Evolutionary conservation across 2,888 invertebrate species (phyloP), one percentile per base, ranked within the genome.

Genomic region (Patella caerulea): DNA sequence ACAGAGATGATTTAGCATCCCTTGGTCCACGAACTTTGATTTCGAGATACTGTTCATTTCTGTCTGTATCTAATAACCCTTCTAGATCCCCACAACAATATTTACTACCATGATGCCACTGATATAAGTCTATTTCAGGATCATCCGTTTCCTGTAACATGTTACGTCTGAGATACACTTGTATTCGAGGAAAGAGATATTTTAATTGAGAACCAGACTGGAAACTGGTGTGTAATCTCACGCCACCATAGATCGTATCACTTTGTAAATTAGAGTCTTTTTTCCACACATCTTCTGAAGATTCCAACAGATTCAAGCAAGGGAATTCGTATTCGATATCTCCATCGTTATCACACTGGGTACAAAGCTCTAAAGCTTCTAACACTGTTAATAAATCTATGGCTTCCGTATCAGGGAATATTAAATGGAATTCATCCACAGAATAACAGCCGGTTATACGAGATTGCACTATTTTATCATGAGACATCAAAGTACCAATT

Each of bases 261-360:
- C 82, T 82, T 78, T 87, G 86, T 71, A 87, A 84, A 79, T 86
- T 84, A 4, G 87, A 83, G 77, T 90, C 89, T 56, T 93, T 92
- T 86, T 94, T 94, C 95, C 95, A 95, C 53, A 95, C 91, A n/a
- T 94, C 94, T 54, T 93, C 93, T 34, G 95, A 89, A 5, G 94
- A 94, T 90, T 95, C 95, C 5, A 94, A 93, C 82, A 94, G 93
- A 81, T 92, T 92, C 88, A 95, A 94, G 85, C 95, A 94, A 0
- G 95, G 95, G 88, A 96, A 95, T 91, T 96, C 95, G 89, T 94
- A 95, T 86, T 95, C 95, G 17, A 94, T 92, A 86, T 95, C 95
- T 3, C 94, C 95, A 78, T 95, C 95, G 55, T 94, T 94, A 85
- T 95, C 95, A 90, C 94, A 95, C 93, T 94, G 91, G 78, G 94